Evolutionary conservation across 2,888 invertebrate genomes (phyloP).

Genomic region (Rhingia rostrata): DNA sequence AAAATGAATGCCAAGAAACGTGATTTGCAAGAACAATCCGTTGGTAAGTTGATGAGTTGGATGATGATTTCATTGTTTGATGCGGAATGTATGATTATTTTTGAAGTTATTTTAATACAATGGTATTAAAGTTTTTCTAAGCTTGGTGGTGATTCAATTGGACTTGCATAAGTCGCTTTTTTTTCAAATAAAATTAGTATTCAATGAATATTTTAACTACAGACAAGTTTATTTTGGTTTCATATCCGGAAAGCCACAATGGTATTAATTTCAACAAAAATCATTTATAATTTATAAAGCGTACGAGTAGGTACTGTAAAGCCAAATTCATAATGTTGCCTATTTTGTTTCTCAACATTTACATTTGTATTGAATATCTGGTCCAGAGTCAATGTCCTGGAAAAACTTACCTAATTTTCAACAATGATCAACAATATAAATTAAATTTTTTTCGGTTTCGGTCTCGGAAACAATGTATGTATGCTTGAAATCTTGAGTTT

Average conservation of each 20-base stretch:
- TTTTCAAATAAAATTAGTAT: neutral
- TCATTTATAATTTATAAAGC: no score
- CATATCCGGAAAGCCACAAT: neutral
- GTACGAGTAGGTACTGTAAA: no score
- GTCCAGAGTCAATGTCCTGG: no score
- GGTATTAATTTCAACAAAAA: no score
- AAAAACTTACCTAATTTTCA: no score
- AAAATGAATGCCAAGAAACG: constrained; percentile 35
- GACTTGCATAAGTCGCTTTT: neutral
- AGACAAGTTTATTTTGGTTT: neutral
- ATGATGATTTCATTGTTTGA: constrained; percentile 59
- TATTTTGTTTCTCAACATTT: no score
- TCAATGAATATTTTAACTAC: neutral
- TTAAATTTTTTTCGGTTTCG: no score
- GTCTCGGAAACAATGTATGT: no score
- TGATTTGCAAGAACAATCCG: constrained; percentile 36
- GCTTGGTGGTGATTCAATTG: constrained; percentile 36
- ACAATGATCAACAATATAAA: no score
- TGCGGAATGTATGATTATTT: constrained; percentile 28
- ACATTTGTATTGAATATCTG: no score
- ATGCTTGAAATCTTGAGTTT: no score
- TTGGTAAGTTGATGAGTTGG: neutral
- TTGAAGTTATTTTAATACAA: constrained; percentile 20
- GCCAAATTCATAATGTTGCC: no score
- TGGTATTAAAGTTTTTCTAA: constrained; percentile 9